A percentile compares a stretch with the other conserved stretches of the same genome.
phyloP scores from a whole-genome alignment of 2,888 invertebrate genomes.

The Harmothoe impar region DNA sequence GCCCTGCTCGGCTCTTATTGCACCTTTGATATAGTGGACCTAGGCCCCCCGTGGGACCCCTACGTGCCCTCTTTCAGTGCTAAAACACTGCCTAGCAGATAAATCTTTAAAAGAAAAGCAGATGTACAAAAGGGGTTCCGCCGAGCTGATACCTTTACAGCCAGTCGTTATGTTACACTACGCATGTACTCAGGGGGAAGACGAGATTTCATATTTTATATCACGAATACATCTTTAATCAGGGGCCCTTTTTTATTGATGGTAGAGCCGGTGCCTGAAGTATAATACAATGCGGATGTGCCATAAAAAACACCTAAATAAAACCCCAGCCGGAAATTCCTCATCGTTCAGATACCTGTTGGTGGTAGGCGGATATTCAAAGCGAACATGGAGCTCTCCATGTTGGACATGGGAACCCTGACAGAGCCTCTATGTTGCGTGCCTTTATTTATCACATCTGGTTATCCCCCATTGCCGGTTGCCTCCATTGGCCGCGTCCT shows the following conservation, averaged over 20 bases:
- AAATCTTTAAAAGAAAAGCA: conserved; percentile 53
- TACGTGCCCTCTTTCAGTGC: conserved; percentile 39
- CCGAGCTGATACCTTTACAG: background rate
- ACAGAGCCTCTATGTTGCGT: conserved; percentile 24
- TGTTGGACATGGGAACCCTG: background rate
- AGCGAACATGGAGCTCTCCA: background rate
- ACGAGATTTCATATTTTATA: background rate
- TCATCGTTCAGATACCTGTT: conserved; percentile 7
- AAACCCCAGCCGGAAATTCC: background rate
- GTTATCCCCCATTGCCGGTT: conserved; percentile 33
- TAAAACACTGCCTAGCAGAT: conserved; percentile 29
- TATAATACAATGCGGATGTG: background rate
- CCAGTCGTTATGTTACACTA: background rate
- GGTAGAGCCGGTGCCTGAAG: background rate
- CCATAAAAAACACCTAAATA: background rate
- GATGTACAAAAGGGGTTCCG: conserved; percentile 21
- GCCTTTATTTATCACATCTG: conserved; percentile 35
- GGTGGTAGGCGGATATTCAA: background rate
- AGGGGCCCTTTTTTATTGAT: background rate
- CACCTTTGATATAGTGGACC: conserved; percentile 53
- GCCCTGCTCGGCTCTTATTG: background rate
- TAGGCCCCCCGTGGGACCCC: background rate
- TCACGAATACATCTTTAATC: conserved; percentile 10
- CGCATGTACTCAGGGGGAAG: conserved; percentile 14
- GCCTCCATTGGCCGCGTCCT: background rate